Evolutionary conservation across 1,140 invertebrate species (phyloP), one percentile per base, ranked within the genome.

Genomic region (Caenorhabditis tropicalis): DNA sequence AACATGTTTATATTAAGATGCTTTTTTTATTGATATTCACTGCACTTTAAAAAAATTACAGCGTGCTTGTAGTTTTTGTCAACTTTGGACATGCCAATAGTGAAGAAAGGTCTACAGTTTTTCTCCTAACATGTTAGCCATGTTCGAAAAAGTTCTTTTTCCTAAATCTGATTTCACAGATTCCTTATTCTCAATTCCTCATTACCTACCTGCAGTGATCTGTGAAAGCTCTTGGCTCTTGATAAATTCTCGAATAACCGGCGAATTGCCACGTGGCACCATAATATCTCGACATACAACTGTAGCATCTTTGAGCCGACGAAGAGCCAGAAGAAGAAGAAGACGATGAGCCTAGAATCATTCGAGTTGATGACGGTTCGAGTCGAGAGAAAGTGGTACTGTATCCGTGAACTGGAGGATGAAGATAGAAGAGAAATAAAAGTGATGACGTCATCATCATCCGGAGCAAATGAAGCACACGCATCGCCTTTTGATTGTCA

Each of bases 231-330:
- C 87, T 36, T 5, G 88, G 88, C 70, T 89, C 88, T 70, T 84
- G 79, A 65, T 89, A 89, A 31, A 89, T 87, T 70, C 86, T 53
- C 21, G 87, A 86, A 83, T 89, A 89, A 19, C 88, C 88, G 27
- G 88, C 88, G 51, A 89, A 89, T 39, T 88, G 83, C 88, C 88
- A 89, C 43, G 88, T 89, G 7, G 87, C 85, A 19, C 88, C 88
- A 65, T 89, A 89, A 80, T 89, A 89, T 15, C 88, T 83, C 9
- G 88, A 89, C 88, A 89, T 89, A 48, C 88, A 89, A 79, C 86
- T 88, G 80, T 84, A 89, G 70, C 88, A 89, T 43, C 36, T n/a
- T 74, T 74, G 65, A 46, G 65, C 7, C 19, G 65, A 43, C 2
- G 65, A 43, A 0, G 65, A 74, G 0, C n/a, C n/a, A n/a, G 65